Percentiles rank a stretch among this genome's conserved stretches.
phyloP scores from a whole-genome alignment of 1,140 invertebrate species.

The Lycorma delicatula region DNA sequence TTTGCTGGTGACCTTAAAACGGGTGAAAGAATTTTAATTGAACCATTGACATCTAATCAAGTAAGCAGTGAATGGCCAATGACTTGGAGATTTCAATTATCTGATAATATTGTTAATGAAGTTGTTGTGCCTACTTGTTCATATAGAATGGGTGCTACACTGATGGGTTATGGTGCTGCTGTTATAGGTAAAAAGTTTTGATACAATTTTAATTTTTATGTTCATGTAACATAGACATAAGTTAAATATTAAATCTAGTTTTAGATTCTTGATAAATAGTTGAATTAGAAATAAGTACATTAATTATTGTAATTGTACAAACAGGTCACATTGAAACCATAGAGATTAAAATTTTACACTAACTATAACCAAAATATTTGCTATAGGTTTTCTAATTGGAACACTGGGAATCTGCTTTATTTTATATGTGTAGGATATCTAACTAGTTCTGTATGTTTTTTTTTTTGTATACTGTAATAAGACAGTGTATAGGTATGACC shows the following conservation, averaged over 20 bases:
- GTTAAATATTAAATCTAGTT: neutral
- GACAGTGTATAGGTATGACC: too few relatives aligned
- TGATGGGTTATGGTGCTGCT: constrained; percentile 78
- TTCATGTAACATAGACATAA: constrained; percentile 11
- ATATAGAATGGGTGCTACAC: constrained; percentile 80
- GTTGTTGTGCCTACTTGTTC: constrained; percentile 87
- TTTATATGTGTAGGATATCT: too few relatives aligned
- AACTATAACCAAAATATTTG: neutral
- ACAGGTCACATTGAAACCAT: too few relatives aligned
- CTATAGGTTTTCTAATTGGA: too few relatives aligned
- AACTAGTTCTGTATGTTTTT: too few relatives aligned
- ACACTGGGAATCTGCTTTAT: too few relatives aligned
- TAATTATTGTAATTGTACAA: too few relatives aligned
- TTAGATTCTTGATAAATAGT: neutral
- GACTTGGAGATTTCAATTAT: constrained; percentile 20
- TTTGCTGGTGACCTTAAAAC: constrained; percentile 33
- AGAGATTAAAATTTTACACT: neutral
- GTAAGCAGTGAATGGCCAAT: constrained; percentile 37
- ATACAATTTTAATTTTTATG: constrained; percentile 9
- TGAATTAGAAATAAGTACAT: neutral
- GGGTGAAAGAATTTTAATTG: constrained; percentile 19
- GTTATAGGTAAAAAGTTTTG: constrained; percentile 61
- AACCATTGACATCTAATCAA: constrained; percentile 17
- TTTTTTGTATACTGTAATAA: too few relatives aligned
- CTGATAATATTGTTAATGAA: constrained; percentile 48